phyloP scores from a whole-genome alignment of 2,113 vertebrate genomes.

The Percopsis transmontana region DNA sequence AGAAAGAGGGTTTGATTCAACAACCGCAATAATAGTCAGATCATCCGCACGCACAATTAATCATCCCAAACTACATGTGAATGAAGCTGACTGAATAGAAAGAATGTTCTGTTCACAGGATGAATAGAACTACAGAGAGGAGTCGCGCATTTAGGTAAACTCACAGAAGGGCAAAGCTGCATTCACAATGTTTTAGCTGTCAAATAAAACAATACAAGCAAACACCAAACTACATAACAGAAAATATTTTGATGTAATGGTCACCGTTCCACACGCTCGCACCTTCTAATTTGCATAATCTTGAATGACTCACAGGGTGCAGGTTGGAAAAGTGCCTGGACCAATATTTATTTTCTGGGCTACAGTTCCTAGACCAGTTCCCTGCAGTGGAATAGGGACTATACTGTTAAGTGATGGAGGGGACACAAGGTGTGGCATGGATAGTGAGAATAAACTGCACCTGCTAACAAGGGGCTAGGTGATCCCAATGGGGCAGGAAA shows the following conservation, averaged over 20 bases:
- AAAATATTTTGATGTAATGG: too few species aligned
- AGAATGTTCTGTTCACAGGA: too few species aligned
- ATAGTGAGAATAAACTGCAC: slow-evolving; percentile 50
- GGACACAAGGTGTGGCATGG: slow-evolving; percentile 49
- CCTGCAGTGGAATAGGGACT: background rate
- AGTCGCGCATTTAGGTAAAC: too few species aligned
- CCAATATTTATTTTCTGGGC: slow-evolving; percentile 25
- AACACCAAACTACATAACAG: too few species aligned
- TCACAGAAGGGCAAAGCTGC: too few species aligned
- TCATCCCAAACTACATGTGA: background rate
- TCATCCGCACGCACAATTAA: background rate
- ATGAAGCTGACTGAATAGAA: too few species aligned
- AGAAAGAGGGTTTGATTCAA: background rate
- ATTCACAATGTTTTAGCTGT: too few species aligned
- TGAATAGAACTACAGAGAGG: too few species aligned
- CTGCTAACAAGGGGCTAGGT: slow-evolving; percentile 24
- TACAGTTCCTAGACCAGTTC: background rate
- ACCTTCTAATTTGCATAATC: too few species aligned
- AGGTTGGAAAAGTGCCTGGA: slow-evolving; percentile 9
- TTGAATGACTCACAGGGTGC: too few species aligned
- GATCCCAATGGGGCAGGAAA: slow-evolving; percentile 11
- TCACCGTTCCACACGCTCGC: too few species aligned
- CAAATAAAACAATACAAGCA: too few species aligned
- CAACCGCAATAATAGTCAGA: background rate
- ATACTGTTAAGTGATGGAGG: background rate